phyloP scores from a whole-genome alignment of 1,140 invertebrate species.

The Parapsyche elsis region DNA sequence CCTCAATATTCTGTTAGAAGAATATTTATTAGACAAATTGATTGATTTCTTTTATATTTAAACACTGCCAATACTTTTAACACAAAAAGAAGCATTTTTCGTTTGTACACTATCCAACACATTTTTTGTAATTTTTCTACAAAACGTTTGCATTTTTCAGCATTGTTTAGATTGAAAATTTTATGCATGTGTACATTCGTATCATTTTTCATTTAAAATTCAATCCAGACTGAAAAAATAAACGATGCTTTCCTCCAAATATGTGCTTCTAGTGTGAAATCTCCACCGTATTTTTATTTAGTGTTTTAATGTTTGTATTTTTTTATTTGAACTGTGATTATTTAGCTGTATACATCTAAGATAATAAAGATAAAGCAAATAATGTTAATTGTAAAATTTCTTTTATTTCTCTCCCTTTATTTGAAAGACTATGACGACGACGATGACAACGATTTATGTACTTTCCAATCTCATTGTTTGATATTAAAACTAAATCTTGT shows the following conservation, averaged over 20 bases:
- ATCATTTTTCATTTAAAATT: slow-evolving; percentile 1
- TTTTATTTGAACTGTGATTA: slow-evolving; percentile 70
- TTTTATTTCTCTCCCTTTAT: neutral
- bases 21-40: slow-evolving; percentile 38
- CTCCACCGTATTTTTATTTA: slow-evolving; percentile 59
- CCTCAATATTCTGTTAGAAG: slow-evolving; percentile 54
- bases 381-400: slow-evolving; percentile 58
- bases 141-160: slow-evolving; percentile 15
- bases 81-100: slow-evolving; percentile 14
- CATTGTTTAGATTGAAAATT: too few relatives aligned
- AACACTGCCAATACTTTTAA: slow-evolving; percentile 38
- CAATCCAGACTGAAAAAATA: slow-evolving; percentile 8
- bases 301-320: slow-evolving; percentile 64
- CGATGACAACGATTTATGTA: too few relatives aligned
- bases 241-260: slow-evolving; percentile 48
- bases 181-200: neutral
- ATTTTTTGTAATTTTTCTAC: slow-evolving; percentile 47
- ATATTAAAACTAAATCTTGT: too few relatives aligned
- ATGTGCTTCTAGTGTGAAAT: slow-evolving; percentile 54
- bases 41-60: slow-evolving; percentile 35
- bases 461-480: too few relatives aligned
- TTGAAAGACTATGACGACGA: too few relatives aligned
- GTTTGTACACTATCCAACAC: neutral
- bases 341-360: slow-evolving; percentile 69
- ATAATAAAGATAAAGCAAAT: slow-evolving; percentile 68